Base-by-base conservation (phyloP, 2,113 vertebrate species). In the Lathamus discolor region DNA sequence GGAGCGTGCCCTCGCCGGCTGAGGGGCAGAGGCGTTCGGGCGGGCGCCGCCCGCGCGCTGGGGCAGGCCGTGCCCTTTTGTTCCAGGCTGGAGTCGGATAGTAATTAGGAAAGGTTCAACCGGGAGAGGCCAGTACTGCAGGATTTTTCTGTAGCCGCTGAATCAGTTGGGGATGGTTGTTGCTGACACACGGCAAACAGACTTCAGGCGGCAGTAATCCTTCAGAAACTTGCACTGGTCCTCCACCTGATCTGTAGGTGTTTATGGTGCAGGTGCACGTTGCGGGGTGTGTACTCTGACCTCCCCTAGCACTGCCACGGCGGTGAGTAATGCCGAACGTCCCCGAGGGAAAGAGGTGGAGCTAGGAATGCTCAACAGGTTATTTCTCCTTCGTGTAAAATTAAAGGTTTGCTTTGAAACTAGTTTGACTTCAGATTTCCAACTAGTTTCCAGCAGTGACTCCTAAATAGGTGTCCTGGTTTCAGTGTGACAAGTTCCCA, bases 301-400 rank as follows among this genome's bases (percentile, higher is more conserved):
- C 89, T 93, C 75, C 84, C 88, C 49, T 13, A 35, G 79, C 78
- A 2, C 52, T 9, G 70, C 88, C 54, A 35, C 64, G 17, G 73
- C 77, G 3, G 49, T 76, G 86, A 86, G 74, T 55, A 76, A 91
- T 10, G 75, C 73, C 6, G 48, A 4, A 11, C 66, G 75, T 7
- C 93, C 91, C 91, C 55, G 18, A 4, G 64, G 92, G 7, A 6
- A 27, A 46, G 88, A 75, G 97, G 96, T 85, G 97, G 96, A 88
- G 91, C 35, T 39, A 17, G 52, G 43, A 76, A 22, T 51, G 55
- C 93, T 79, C 95, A 95, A 94, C 96, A 96, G 92, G 96, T 97
- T 88, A 6, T 61, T 93, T 92, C 48, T 51, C 29, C 46, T 73
- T 9, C 52, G 37, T 10, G 33, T 35, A 3, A 29, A 84, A 96